These are phyloP conservation scores for Hyppa rectilinea DNA, from an alignment of 2,888 invertebrate genomes.

Conservation along the genomic window DNA sequence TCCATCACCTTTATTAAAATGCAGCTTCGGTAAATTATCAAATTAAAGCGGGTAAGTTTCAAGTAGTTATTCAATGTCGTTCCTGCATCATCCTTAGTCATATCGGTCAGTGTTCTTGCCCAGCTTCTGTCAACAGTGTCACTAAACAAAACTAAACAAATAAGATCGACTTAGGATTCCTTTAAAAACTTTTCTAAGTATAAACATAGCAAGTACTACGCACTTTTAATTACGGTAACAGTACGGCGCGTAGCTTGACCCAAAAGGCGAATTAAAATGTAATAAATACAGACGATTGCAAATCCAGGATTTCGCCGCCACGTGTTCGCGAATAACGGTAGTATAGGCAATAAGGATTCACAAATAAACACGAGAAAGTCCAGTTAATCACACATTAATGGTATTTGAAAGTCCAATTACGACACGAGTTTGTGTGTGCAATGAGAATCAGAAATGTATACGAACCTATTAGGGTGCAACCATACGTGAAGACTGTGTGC, in stretches of 20 bases:
- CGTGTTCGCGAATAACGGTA: conserved; percentile 52
- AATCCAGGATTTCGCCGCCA: conserved; percentile 36
- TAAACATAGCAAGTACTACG: conserved; percentile 10
- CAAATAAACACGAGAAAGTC: conserved; percentile 60
- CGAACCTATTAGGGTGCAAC: conserved; percentile 50
- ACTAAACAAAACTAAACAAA: background rate
- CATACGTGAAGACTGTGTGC: conserved; percentile 13
- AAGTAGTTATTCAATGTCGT: background rate
- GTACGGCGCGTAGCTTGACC: conserved; percentile 18
- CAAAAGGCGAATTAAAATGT: conserved; percentile 27
- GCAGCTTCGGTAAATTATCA: conserved; percentile 69
- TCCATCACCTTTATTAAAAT: conserved; percentile 57
- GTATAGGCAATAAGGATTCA: conserved; percentile 56
- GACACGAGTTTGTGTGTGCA: conserved; percentile 41
- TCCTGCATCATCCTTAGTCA: background rate
- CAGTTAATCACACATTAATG: conserved; percentile 53
- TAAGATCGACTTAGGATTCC: background rate
- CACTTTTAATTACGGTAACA: conserved; percentile 8
- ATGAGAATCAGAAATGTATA: conserved; percentile 46
- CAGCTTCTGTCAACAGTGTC: background rate
- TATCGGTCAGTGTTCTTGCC: background rate
- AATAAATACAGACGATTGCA: conserved; percentile 20
- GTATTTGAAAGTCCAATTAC: conserved; percentile 61
- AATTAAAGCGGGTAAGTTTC: conserved; percentile 73
- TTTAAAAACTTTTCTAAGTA: background rate